These are phyloP conservation scores for Scaptomyza reducta DNA, from an alignment of 2,888 invertebrate genomes.

Conservation along the genomic window DNA sequence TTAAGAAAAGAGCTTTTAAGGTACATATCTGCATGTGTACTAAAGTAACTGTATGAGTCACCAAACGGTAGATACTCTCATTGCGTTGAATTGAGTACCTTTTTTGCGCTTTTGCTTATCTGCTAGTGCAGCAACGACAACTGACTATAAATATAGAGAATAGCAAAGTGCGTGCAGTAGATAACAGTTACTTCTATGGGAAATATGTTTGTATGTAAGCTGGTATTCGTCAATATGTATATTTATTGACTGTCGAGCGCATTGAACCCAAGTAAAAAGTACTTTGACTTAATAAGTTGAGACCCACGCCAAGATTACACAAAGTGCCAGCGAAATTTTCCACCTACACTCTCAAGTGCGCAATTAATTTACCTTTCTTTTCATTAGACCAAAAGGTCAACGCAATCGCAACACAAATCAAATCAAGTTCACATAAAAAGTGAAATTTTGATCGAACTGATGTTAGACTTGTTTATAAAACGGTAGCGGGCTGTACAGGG, in stretches of 20 bases:
- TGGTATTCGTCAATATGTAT: not conserved
- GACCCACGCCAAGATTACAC: conserved; percentile 33
- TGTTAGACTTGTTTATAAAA: conserved; percentile 54
- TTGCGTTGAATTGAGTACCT: not conserved
- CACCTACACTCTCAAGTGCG: conserved; percentile 41
- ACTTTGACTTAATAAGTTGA: conserved; percentile 39
- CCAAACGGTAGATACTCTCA: conserved; percentile 1
- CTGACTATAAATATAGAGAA: conserved; percentile 36
- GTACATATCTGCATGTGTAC: not conserved
- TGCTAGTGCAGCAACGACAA: conserved; percentile 6
- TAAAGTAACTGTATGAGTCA: not conserved
- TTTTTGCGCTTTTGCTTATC: conserved; percentile 34
- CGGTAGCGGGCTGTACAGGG: not conserved
- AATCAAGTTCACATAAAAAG: conserved; percentile 59
- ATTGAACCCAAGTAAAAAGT: conserved; percentile 28
- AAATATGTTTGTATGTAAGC: not conserved
- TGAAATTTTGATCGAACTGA: conserved; percentile 66
- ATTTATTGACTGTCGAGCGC: conserved; percentile 32
- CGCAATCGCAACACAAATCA: conserved; percentile 30
- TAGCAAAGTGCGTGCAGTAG: conserved; percentile 25
- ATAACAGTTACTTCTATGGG: conserved; percentile 34
- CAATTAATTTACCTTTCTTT: conserved; percentile 51
- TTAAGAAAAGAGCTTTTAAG: not conserved
- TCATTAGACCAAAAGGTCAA: conserved; percentile 43
- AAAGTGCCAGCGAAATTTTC: conserved; percentile 48